Evolutionary conservation across 2,888 invertebrate species (phyloP), one percentile per base, ranked within the genome.

Genomic region (Lasioglossum malachurum): DNA sequence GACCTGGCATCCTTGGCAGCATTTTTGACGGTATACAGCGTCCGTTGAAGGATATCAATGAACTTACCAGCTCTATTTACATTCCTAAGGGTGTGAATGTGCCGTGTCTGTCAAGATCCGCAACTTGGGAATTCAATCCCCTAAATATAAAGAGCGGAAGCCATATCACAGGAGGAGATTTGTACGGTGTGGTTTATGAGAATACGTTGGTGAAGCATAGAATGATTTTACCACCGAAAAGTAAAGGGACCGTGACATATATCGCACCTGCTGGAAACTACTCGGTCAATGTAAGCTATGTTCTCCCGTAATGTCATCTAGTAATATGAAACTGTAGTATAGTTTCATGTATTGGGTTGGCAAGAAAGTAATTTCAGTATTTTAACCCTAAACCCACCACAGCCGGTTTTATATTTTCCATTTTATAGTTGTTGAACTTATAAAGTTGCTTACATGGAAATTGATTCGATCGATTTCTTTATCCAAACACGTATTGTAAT

Each of bases 11-110:
- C 96, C 97, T 99, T 97, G 99, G 99, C 91, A 99, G 99, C 95
- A 99, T 99, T 96, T 99, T 99, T 96, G 99, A 99, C 96, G 99
- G 99, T 96, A 99, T 99, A 96, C 99, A 99, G 96, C 98, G 99
- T 94, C 99, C 99, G 0, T 96, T 99, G 94, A 99, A 98, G 96
- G 99, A 99, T 96, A 99, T 99, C 95, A 97, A 98, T 95, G 98
- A 99, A 95, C 96, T 99, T 88, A 99, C 99, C 1, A 97, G 97
- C 95, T 99, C 99, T 94, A 99, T 99, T 96, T 99, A 99, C 97
- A 99, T 99, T 96, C 99, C 99, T 72, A 99, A 99, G 96, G 99
- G 99, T 95, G 97, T 99, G 76, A 99, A 99, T 95, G 97, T 98
- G 84, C 99, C 99, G n/a, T 97, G 98, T 77, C 96, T 99, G 85